These are phyloP conservation scores for Cebidichthys violaceus DNA, from an alignment of 2,113 vertebrate genomes.

Conservation along the genomic window DNA sequence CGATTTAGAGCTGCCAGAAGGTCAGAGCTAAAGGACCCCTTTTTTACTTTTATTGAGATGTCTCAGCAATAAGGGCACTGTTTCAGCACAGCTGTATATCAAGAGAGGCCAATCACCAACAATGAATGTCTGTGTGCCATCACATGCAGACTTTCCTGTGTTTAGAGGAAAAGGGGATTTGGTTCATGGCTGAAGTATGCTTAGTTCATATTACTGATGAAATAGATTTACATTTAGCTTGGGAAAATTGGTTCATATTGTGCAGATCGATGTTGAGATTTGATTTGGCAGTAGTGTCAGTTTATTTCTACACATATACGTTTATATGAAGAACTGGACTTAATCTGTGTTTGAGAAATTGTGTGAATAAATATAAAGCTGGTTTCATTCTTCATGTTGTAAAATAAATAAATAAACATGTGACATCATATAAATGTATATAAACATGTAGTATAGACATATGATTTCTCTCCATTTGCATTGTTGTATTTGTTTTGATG, in stretches of 20 bases:
- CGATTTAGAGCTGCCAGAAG: slow-evolving; percentile 78
- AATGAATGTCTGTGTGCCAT: slow-evolving; percentile 75
- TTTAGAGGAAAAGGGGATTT: slow-evolving; percentile 19
- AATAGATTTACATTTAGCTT: slow-evolving; percentile 32
- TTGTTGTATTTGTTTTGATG: slow-evolving; percentile 53
- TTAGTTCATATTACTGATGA: slow-evolving; percentile 6
- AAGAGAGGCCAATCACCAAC: slow-evolving; percentile 53
- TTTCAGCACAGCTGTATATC: slow-evolving; percentile 79
- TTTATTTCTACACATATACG: not conserved
- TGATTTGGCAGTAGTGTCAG: too few species aligned
- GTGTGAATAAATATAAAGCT: not conserved
- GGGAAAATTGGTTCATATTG: slow-evolving; percentile 5
- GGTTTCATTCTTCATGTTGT: not conserved
- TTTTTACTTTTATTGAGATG: slow-evolving; percentile 78
- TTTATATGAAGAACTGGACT: not conserved
- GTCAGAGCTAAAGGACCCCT: slow-evolving; percentile 74
- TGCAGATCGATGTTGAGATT: too few species aligned
- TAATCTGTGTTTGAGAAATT: not conserved
- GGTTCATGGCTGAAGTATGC: slow-evolving; percentile 24
- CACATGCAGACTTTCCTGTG: slow-evolving; percentile 45
- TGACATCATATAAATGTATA: too few species aligned
- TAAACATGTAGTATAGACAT: too few species aligned
- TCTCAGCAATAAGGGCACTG: slow-evolving; percentile 78
- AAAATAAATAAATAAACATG: not conserved
- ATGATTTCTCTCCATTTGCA: slow-evolving; percentile 34